phyloP scores from a whole-genome alignment of 2,888 invertebrate genomes.

The Stictocephala bisonia region DNA sequence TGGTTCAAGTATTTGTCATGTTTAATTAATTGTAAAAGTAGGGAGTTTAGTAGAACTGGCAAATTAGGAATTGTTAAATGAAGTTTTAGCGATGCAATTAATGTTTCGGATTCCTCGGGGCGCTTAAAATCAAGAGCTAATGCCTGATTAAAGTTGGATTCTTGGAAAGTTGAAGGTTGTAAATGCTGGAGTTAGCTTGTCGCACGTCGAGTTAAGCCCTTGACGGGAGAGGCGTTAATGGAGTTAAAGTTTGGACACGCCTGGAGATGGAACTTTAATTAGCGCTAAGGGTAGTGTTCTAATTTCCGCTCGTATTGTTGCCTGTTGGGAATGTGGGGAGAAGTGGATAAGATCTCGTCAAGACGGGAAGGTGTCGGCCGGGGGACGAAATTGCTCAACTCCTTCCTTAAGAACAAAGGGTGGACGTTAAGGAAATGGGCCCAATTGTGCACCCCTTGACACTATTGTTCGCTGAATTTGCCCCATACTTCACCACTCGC shows the following conservation, averaged over 20 bases:
- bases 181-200: slow-evolving; percentile 21
- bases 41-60: background rate
- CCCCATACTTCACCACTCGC: slow-evolving; percentile 23
- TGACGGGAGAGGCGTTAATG: slow-evolving; percentile 27
- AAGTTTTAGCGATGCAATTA: slow-evolving; percentile 40
- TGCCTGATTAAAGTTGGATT: slow-evolving; percentile 19
- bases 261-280: slow-evolving; percentile 47
- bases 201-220: slow-evolving; percentile 30
- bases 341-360: slow-evolving; percentile 18
- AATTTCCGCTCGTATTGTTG: slow-evolving; percentile 44
- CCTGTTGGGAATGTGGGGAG: slow-evolving; percentile 29
- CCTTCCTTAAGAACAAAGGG: slow-evolving; percentile 43
- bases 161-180: slow-evolving; percentile 29
- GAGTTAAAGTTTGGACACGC: slow-evolving; percentile 32
- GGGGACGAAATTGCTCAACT: slow-evolving; percentile 47
- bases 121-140: no score
- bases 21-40: no score
- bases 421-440: slow-evolving; percentile 42
- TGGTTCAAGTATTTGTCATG: no score
- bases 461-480: slow-evolving; percentile 23
- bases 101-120: slow-evolving; percentile 24
- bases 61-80: slow-evolving; percentile 34
- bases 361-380: slow-evolving; percentile 46
- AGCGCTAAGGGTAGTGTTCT: slow-evolving; percentile 45
- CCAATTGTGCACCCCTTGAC: slow-evolving; percentile 40